Evolutionary conservation across 1,140 invertebrate genomes (phyloP), one percentile per base, ranked within the genome.

Genomic region (Zaprionus africanus): DNA sequence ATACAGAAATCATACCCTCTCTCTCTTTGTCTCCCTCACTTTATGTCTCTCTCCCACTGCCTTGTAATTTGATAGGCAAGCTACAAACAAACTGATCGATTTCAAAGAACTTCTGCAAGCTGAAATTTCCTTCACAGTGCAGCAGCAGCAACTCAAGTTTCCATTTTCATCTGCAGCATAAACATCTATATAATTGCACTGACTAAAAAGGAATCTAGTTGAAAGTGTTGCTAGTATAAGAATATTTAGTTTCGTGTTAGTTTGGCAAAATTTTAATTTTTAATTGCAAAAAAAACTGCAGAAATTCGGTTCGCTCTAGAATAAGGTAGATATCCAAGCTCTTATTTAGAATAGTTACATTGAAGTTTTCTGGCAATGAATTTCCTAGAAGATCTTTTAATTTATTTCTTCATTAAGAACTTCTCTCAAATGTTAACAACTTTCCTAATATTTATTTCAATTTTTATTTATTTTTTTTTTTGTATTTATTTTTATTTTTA

Each of bases 61-160:
- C 2, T 19, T 51, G 46, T 51, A 51, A 51, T 19, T 12, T 5
- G 19, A 51, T 51, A 19, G 19, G 46, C 46, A 19, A 24, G 4
- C 19, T 51, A n/a, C n/a, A 19, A 56, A 31, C 53, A 56, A n/a
- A 5, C 6, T 0, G 22, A 56, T 56, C 53, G 12, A 28, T 56
- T 56, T 56, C 53, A 56, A 56, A 56, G 53, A 56, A 56, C 53
- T 56, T 28, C 53, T 28, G 13, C n/a, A 56, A 22, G 11, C 53
- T 26, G 24, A 56, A 43, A 26, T 56, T 56, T 26, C 26, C n/a
- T 3, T 24, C n/a, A 26, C 28, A 56, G 53, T 17, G 53, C 22
- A 28, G 26, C 15, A 28, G 7, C 17, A 53, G 24, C 13, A 41
- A 28, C 26, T 56, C 53, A 31, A 56, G 19, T 51, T 51, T 51